These are phyloP conservation scores for Silurus asotus DNA, from an alignment of 2,113 vertebrate species.

Conservation along the genomic window DNA sequence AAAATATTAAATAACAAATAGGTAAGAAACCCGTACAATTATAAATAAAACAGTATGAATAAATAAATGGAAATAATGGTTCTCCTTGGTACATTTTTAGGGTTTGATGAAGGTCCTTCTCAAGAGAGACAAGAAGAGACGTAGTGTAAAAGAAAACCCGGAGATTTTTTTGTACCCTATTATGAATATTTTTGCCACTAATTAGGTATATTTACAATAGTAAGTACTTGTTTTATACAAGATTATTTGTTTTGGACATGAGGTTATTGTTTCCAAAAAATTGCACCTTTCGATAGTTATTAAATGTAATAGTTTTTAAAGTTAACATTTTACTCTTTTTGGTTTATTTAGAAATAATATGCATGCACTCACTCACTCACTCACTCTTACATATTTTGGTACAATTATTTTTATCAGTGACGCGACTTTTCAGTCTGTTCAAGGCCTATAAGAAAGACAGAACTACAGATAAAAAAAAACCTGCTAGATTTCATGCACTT, in stretches of 20 bases:
- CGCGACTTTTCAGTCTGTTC: not conserved
- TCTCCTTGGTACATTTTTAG: not conserved
- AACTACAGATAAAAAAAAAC: not conserved
- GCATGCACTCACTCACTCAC: not conserved
- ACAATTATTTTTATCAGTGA: not conserved
- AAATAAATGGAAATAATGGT: too few species aligned
- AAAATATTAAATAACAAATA: too few species aligned
- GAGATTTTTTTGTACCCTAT: not conserved
- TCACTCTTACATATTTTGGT: not conserved
- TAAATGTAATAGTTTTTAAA: too few species aligned
- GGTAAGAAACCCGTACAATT: too few species aligned
- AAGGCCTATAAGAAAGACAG: not conserved
- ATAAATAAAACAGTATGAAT: too few species aligned
- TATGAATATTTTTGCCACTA: not conserved
- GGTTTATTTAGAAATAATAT: not conserved
- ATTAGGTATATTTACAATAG: not conserved
- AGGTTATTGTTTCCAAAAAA: not conserved
- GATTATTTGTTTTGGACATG: not conserved
- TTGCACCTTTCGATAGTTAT: not conserved
- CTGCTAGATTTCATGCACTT: not conserved
- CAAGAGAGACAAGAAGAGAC: not conserved
- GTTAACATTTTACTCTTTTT: not conserved
- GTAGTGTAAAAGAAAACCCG: not conserved
- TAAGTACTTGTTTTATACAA: not conserved
- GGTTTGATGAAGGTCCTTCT: not conserved